Evolutionary conservation across 2,113 vertebrate species (phyloP).

Genomic region (Catharus fuscescens): DNA sequence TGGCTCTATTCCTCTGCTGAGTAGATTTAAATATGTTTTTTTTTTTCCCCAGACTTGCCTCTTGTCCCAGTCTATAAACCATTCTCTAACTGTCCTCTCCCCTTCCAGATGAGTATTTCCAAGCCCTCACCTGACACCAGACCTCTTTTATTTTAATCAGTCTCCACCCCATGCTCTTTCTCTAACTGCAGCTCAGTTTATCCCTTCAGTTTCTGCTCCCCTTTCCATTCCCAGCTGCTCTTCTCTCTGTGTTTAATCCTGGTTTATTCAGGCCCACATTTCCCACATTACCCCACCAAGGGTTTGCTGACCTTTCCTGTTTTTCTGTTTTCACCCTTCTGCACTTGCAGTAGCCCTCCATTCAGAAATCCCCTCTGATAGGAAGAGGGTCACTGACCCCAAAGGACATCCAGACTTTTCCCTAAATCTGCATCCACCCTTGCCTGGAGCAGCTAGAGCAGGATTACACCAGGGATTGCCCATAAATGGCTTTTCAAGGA

Average conservation of each 20-base stretch:
- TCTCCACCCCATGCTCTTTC: neutral
- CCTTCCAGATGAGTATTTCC: neutral
- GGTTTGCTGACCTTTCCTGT: neutral
- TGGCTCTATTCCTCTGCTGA: neutral
- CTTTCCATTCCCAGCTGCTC: neutral
- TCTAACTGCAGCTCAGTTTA: neutral
- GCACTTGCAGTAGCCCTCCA: neutral
- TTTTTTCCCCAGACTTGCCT: neutral
- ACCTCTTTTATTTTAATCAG: neutral
- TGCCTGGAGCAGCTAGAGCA: neutral
- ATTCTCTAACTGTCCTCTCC: neutral
- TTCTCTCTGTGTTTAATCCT: neutral
- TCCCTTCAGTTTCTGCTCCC: neutral
- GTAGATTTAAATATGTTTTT: neutral
- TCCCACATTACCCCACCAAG: neutral
- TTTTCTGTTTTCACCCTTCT: neutral
- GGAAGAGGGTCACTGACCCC: neutral
- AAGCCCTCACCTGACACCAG: neutral
- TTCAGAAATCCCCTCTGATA: neutral
- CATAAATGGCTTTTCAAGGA: neutral
- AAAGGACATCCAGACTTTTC: neutral
- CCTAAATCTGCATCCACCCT: neutral
- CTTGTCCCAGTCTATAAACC: neutral
- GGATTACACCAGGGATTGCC: neutral
- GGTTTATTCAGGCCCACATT: neutral